phyloP scores from a whole-genome alignment of 2,888 invertebrate species.

The Caenorhabditis japonica region DNA sequence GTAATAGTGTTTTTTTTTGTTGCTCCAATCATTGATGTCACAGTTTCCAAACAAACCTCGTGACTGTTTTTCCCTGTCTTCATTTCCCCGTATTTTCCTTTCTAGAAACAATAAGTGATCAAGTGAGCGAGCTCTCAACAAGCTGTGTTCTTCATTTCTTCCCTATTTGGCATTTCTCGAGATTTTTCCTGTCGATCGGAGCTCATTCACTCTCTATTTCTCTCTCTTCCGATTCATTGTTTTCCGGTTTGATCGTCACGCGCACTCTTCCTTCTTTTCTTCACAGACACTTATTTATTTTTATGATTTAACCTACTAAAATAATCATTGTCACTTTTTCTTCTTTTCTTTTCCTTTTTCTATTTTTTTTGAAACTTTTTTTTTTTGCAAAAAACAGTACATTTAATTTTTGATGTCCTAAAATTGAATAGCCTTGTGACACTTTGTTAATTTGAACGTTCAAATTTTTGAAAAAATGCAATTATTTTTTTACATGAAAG shows the following conservation, averaged over 20 bases:
- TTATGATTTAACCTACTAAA: slow-evolving; percentile 51
- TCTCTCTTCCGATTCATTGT: slow-evolving; percentile 6
- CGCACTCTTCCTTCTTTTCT: background rate
- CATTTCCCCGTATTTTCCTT: background rate
- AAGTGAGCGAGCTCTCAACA: slow-evolving; percentile 16
- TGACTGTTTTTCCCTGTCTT: too few species aligned
- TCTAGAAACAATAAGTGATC: too few species aligned
- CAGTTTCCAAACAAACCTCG: too few species aligned
- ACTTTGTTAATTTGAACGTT: too few species aligned
- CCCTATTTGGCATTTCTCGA: too few species aligned
- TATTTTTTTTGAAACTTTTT: background rate
- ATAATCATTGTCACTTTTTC: slow-evolving; percentile 18
- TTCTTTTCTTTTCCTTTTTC: background rate
- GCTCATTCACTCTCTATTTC: background rate
- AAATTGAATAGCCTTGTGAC: too few species aligned
- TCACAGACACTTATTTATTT: slow-evolving; percentile 39
- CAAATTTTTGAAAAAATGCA: too few species aligned
- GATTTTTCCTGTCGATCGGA: too few species aligned
- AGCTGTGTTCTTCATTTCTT: slow-evolving; percentile 21
- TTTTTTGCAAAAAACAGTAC: background rate
- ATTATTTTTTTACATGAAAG: too few species aligned
- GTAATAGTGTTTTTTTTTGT: too few species aligned
- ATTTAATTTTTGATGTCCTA: background rate
- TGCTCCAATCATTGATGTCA: too few species aligned
- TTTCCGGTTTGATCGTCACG: slow-evolving; percentile 21